Evolutionary conservation across 1,140 invertebrate genomes (phyloP).

Genomic region (Idris sp.): DNA sequence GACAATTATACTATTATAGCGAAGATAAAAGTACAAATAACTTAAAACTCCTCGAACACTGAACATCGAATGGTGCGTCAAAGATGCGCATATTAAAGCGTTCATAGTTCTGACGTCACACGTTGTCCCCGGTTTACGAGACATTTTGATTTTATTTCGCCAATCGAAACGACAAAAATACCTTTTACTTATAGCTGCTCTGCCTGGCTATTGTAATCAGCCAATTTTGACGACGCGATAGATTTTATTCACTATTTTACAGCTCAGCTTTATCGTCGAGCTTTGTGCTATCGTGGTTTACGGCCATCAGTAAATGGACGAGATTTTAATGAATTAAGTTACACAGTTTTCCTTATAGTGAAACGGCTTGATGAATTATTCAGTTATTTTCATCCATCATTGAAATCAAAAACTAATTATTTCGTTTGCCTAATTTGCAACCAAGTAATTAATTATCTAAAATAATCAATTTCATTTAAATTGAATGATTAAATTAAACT

Average conservation of each 20-base stretch:
- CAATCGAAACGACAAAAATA: constrained; percentile 55
- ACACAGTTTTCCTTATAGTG: not conserved
- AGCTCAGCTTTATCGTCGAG: constrained; percentile 44
- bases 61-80: constrained; percentile 65
- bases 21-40: constrained; percentile 74
- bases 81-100: constrained; percentile 15
- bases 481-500: no score
- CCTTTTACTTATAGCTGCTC: constrained; percentile 55
- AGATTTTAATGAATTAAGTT: constrained; percentile 49
- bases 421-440: no score
- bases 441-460: no score
- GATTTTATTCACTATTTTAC: constrained; percentile 61
- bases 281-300: constrained; percentile 51
- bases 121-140: constrained; percentile 51
- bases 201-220: constrained; percentile 57
- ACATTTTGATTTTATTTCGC: constrained; percentile 59
- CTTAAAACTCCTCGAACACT: constrained; percentile 61
- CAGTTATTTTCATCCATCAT: no score
- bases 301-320: constrained; percentile 16
- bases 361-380: not conserved
- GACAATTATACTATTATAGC: constrained; percentile 68
- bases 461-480: no score
- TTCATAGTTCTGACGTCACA: constrained; percentile 18
- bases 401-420: no score
- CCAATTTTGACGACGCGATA: constrained; percentile 52